These are phyloP conservation scores for Ichneumoninae sp. DNA, from an alignment of 2,888 invertebrate species.

Conservation along the genomic window DNA sequence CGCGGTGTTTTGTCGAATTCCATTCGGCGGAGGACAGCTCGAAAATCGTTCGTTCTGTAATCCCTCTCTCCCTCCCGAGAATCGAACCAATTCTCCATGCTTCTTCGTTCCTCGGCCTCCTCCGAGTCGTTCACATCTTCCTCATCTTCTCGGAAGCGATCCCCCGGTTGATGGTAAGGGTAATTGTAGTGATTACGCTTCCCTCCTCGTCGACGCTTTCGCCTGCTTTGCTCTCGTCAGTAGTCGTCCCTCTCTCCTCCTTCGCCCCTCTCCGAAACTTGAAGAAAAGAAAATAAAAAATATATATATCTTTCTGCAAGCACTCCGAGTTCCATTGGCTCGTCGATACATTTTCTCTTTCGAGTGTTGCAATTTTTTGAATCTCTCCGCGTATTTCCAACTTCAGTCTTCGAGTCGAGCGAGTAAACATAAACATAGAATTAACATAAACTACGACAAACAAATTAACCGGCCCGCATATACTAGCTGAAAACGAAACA, in stretches of 20 bases:
- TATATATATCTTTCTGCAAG: neutral
- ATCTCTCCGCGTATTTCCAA: too few species aligned
- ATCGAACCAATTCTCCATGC: slow-evolving; percentile 73
- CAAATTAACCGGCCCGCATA: neutral
- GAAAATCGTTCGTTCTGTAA: slow-evolving; percentile 40
- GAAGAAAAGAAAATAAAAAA: slow-evolving; percentile 71
- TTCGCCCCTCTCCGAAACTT: slow-evolving; percentile 64
- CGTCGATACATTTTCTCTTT: neutral
- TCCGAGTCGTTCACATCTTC: slow-evolving; percentile 13
- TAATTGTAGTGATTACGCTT: slow-evolving; percentile 82
- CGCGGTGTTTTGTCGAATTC: slow-evolving; percentile 33
- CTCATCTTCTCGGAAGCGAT: slow-evolving; percentile 62
- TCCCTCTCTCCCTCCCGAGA: slow-evolving; percentile 60
- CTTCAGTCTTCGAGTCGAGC: neutral
- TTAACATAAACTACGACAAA: neutral
- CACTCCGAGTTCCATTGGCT: slow-evolving; percentile 7
- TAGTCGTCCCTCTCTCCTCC: slow-evolving; percentile 54
- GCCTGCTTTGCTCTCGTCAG: slow-evolving; percentile 50
- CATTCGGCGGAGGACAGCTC: slow-evolving; percentile 43
- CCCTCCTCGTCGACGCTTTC: slow-evolving; percentile 69
- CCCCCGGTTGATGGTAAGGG: slow-evolving; percentile 77
- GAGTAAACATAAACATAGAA: neutral
- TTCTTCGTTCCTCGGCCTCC: slow-evolving; percentile 7
- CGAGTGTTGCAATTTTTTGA: neutral
- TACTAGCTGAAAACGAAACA: neutral